Conservation (phyloP, 2,113 vertebrate species). For the Eurypyga helias region DNA sequence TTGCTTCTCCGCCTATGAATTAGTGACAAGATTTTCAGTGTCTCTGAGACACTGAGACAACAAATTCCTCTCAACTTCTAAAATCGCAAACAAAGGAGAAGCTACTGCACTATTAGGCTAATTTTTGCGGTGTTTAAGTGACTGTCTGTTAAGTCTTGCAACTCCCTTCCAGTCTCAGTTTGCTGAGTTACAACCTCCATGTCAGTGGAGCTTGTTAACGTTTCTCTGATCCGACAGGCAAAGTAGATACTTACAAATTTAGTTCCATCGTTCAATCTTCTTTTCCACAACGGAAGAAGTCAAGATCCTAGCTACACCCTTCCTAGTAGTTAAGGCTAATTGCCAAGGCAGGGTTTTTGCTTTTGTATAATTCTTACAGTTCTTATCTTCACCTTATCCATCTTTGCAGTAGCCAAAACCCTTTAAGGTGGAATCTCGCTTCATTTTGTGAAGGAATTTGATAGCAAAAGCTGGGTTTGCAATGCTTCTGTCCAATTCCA, state of each 20-base stretch:
- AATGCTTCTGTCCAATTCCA: background rate
- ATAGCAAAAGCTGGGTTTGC: background rate
- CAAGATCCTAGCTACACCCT: background rate
- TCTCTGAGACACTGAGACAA: background rate
- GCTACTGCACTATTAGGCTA: background rate
- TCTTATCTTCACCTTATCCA: background rate
- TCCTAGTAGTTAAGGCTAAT: background rate
- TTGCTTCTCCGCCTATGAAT: background rate
- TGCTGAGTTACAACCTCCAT: background rate
- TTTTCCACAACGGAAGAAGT: background rate
- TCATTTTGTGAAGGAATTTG: background rate
- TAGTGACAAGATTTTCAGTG: background rate
- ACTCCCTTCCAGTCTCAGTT: background rate
- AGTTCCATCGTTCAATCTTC: background rate
- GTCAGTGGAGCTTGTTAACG: background rate
- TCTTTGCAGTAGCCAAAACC: background rate
- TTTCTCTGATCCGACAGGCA: background rate
- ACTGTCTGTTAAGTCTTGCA: background rate
- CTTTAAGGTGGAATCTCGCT: background rate
- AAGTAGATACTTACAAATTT: background rate
- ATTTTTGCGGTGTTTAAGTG: background rate
- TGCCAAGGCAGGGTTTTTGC: background rate
- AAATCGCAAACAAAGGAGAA: background rate
- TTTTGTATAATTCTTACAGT: background rate
- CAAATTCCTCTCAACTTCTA: conserved; percentile 4